Evolutionary conservation across 2,797 vertebrate species (phyloP).

Genomic region (Rhinichthys osculus): DNA sequence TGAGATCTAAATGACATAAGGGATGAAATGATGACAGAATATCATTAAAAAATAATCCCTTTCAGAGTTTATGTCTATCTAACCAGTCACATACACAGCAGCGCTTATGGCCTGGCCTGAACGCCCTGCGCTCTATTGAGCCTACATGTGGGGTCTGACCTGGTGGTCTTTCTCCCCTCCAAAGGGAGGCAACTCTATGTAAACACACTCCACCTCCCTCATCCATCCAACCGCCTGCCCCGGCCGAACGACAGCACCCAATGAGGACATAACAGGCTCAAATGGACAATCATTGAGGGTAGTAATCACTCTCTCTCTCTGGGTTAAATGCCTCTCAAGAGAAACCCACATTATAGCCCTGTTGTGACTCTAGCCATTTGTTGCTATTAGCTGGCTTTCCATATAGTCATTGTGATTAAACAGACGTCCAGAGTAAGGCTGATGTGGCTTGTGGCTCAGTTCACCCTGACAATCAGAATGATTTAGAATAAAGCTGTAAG

Average conservation of each 20-base stretch:
- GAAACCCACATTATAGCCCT: conserved; percentile 2
- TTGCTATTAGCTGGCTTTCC: conserved; percentile 38
- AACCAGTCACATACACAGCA: not conserved
- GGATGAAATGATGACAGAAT: not conserved
- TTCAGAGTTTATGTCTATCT: not conserved
- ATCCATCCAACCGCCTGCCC: conserved; percentile 38
- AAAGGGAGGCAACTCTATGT: conserved; percentile 59
- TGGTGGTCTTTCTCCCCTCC: conserved; percentile 58
- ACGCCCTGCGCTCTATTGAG: conserved; percentile 67
- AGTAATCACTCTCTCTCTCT: conserved; percentile 20
- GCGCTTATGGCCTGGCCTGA: conserved; percentile 46
- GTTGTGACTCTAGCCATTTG: conserved; percentile 27
- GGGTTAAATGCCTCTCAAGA: conserved; percentile 9
- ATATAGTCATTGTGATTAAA: conserved; percentile 12
- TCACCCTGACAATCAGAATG: conserved; percentile 31
- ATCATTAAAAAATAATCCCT: not conserved
- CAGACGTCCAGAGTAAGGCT: not conserved
- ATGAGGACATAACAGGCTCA: conserved; percentile 34
- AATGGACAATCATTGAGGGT: conserved; percentile 3
- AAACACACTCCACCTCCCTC: conserved; percentile 55
- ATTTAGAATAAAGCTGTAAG: conserved; percentile 11
- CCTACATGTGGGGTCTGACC: conserved; percentile 63
- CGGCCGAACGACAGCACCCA: not conserved
- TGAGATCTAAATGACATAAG: not conserved
- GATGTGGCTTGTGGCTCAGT: not conserved